Percentiles rank a stretch among this genome's conserved stretches.
phyloP scores from a whole-genome alignment of 2,113 vertebrate genomes.

The Stegostoma tigrinum region DNA sequence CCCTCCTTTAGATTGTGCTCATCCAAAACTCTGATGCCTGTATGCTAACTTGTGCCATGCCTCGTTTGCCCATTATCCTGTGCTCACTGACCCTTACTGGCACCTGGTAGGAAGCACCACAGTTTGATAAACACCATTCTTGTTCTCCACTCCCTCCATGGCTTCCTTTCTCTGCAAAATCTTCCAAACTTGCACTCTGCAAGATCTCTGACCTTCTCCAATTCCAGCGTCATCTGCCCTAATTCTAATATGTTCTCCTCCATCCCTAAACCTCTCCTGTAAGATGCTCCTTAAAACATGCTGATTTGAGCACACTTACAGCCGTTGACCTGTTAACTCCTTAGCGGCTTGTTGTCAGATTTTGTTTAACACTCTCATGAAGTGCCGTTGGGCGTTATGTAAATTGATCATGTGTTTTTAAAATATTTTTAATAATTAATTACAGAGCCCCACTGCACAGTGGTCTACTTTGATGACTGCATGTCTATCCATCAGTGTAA shows the following conservation, averaged over 20 bases:
- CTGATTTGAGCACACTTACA: background rate
- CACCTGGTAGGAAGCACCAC: background rate
- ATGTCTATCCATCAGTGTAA: constrained; percentile 97
- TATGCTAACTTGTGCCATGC: background rate
- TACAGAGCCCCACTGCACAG: constrained; percentile 88
- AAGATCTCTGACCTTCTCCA: background rate
- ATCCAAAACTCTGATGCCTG: background rate
- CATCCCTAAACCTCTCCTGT: background rate
- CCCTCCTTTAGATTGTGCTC: background rate
- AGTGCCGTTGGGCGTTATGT: background rate
- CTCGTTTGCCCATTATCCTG: background rate
- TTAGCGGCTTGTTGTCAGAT: no score
- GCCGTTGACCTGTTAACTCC: background rate
- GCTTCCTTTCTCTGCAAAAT: background rate
- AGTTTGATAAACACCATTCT: background rate
- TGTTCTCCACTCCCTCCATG: background rate
- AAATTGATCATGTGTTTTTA: background rate
- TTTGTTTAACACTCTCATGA: background rate
- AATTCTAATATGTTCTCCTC: no score
- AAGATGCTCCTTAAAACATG: background rate
- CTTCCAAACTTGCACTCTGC: background rate
- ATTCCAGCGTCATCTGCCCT: background rate
- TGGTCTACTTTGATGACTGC: constrained; percentile 98
- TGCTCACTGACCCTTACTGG: background rate
- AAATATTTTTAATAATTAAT: background rate